Evolutionary conservation across 2,888 invertebrate genomes (phyloP), one percentile per base, ranked within the genome.

Genomic region (Drosophila mimetica): DNA sequence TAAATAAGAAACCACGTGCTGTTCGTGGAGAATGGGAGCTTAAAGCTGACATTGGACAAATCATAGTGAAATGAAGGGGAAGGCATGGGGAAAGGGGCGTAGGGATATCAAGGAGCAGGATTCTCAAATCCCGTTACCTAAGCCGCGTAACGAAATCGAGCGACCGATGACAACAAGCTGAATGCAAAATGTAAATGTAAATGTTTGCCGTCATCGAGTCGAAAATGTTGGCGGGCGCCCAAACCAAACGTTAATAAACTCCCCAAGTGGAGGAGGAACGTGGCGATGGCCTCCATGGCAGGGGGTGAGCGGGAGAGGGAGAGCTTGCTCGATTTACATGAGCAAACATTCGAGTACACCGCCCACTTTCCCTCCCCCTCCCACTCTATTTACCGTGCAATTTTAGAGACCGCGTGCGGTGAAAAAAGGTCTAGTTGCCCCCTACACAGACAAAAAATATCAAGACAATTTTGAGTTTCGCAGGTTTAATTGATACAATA

Each of bases 121-220:
- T 5, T 37, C 54, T 18, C 18, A 58, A 77, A 60, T 60, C 51
- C 51, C 50, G 69, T 51, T 48, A 36, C 63, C 80, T 83, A 83
- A 72, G 61, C 65, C 77, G 71, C 61, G 57, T 18, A 63, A 54
- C 59, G 47, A 57, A 67, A 42, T 48, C 51, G 48, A 47, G 54
- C 52, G 53, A 57, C 57, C 73, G 65, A 77, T 67, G 82, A 74
- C 71, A 81, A 77, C 83, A 75, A 69, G 77, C 80, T 66, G 75
- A 77, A 81, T 84, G 81, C 80, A 80, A 84, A 44, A 59, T 58
- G 59, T 34, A 86, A 79, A 80, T 80, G 80, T 80, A 86, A 84
- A 81, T 81, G 81, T 81, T 81, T 86, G 86, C 80, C 84, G 86
- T 84, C 80, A 81, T 83, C 71, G 80, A 79, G 70, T 70, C 71